Evolutionary conservation across 2,888 invertebrate genomes (phyloP).

Genomic region (Meiosimyza decipiens): DNA sequence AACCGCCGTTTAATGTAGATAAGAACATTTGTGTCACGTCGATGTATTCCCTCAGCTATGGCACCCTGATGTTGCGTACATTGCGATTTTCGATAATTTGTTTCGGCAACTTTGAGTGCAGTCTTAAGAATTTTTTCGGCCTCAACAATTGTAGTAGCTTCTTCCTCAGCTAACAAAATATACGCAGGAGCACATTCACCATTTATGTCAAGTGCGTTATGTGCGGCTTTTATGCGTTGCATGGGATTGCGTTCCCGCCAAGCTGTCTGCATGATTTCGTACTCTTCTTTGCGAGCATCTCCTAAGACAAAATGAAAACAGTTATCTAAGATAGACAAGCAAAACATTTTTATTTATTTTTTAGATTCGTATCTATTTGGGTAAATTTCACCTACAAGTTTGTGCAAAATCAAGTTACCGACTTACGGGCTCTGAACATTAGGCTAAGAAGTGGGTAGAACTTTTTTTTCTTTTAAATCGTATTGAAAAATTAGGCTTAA

Average conservation of each 20-base stretch:
- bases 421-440: too few relatives aligned
- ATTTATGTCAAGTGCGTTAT: conserved; percentile 86
- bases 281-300: conserved; percentile 87
- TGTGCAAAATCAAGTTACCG: too few relatives aligned
- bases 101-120: conserved; percentile 86
- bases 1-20: conserved; percentile 93
- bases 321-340: too few relatives aligned
- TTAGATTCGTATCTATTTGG: too few relatives aligned
- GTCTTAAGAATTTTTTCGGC: conserved; percentile 85
- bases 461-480: too few relatives aligned
- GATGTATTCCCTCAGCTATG: conserved; percentile 79
- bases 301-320: conserved; percentile 52
- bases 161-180: conserved; percentile 95
- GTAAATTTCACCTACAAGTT: too few relatives aligned
- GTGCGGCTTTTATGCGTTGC: conserved; percentile 90
- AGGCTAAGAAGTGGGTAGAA: too few relatives aligned
- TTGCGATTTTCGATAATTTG: conserved; percentile 82
- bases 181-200: conserved; percentile 95
- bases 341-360: not conserved
- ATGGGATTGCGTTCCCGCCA: conserved; percentile 95
- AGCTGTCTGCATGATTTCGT: conserved; percentile 95
- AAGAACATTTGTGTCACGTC: conserved; percentile 91
- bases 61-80: conserved; percentile 81
- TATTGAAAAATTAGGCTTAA: too few relatives aligned
- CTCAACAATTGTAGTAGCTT: conserved; percentile 91